Conservation (phyloP, 2,113 vertebrate genomes). For the Micronycteris hirsuta region DNA sequence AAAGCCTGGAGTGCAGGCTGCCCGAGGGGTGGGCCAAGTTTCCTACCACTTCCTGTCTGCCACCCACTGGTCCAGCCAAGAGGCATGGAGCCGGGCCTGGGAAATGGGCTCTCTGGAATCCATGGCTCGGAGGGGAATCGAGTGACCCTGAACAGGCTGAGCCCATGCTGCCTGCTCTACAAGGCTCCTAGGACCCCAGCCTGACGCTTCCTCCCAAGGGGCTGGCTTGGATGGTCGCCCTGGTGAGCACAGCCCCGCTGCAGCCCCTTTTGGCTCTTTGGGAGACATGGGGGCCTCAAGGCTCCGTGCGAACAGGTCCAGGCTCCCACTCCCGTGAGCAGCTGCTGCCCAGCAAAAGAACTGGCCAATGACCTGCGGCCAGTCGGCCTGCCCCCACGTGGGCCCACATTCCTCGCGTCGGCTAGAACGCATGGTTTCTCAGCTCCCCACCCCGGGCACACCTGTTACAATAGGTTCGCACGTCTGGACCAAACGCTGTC, state of each 20-base stretch:
- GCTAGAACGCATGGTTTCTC: rapidly evolving
- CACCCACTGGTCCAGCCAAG: rapidly evolving
- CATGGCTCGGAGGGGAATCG: rapidly evolving
- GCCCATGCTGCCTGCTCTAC: not conserved
- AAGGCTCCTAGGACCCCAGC: not conserved
- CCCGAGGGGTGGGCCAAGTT: not conserved
- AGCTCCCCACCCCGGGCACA: rapidly evolving
- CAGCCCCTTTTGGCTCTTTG: not conserved
- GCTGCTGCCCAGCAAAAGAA: not conserved
- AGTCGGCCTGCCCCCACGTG: not conserved
- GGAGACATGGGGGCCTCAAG: not conserved
- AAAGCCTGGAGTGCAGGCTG: not conserved
- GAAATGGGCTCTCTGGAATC: not conserved
- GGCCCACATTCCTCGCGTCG: rapidly evolving
- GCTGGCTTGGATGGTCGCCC: rapidly evolving
- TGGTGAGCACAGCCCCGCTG: rapidly evolving
- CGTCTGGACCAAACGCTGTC: rapidly evolving
- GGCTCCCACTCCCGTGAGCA: rapidly evolving
- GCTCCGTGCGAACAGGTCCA: rapidly evolving
- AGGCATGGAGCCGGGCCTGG: not conserved
- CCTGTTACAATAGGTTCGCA: not conserved
- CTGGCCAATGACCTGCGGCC: not conserved
- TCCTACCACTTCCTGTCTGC: not conserved
- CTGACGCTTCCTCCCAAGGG: not conserved
- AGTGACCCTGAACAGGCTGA: not conserved